Base-by-base conservation (phyloP, 2,888 invertebrate genomes). In the Lypha dubia region DNA sequence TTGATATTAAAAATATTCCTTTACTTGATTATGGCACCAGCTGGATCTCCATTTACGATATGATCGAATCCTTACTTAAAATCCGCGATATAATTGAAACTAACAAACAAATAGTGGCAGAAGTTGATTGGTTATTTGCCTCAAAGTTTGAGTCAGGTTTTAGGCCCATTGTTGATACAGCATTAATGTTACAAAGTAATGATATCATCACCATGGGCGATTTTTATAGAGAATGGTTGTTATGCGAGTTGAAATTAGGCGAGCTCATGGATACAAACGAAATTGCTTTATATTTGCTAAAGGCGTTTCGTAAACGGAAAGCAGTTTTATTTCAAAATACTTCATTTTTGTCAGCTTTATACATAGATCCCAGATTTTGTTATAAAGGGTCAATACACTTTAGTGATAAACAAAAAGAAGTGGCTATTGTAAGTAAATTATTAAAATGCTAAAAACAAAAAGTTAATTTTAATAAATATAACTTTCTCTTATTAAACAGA, bases 51-150 rank as follows among this genome's bases (percentile, higher is more conserved):
- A 73, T 83, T 9, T 86, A 77, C 22, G 24, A 68, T n/a, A 86
- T 87, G 86, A 58, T 84, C 9, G 58, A 79, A 35, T 70, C 74
- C n/a, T 24, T 87, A 46, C n/a, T 73, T 0, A 53, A 75, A 51
- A 11, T 77, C 7, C 56, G 60, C 1, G 17, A 79, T 13, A 58
- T 11, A 11, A 17, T 71, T 22, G 85, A 68, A 77, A 80, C 11
- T 44, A 58, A 56, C 65, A 6, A 46, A 1, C 4, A 56, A 15
- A 8, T 62, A 51, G 9, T 70, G 9, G 9, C 62, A 7, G 83
- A 86, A 22, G 68, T 87, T 38, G 80, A 87, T 76, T 86, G 86
- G 86, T 17, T 11, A 9, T 87, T 87, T 83, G 70, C 67, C 0
- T 22, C 8, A 32, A 79, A 84, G 7, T 87, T 87, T 85, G 38